phyloP scores from a whole-genome alignment of 2,113 vertebrate species.

The Hepsetus odoe region DNA sequence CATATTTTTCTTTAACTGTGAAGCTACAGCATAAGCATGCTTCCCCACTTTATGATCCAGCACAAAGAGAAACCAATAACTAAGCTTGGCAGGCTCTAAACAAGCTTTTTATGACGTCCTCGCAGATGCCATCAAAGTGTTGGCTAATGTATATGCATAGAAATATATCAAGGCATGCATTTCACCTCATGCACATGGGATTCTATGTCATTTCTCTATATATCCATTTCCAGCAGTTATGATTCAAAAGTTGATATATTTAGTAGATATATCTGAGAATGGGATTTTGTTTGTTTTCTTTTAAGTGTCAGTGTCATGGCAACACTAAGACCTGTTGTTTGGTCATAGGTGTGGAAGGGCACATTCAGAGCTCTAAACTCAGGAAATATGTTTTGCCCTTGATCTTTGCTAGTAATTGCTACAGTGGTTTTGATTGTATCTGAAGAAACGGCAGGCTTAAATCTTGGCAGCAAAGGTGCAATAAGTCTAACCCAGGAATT shows the following conservation, averaged over 20 bases:
- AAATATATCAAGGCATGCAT: neutral
- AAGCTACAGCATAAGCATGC: conserved; percentile 59
- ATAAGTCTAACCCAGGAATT: conserved; percentile 75
- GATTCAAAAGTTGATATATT: neutral
- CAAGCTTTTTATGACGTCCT: conserved; percentile 53
- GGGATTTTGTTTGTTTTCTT: conserved; percentile 16
- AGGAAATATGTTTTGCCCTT: conserved; percentile 22
- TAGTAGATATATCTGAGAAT: neutral
- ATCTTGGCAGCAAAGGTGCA: conserved; percentile 61
- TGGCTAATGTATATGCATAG: conserved; percentile 41
- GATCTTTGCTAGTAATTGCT: conserved; percentile 36
- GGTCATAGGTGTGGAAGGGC: neutral
- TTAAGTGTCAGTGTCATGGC: neutral
- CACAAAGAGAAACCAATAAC: conserved; percentile 63
- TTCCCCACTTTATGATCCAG: conserved; percentile 56
- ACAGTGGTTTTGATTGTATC: conserved; percentile 44
- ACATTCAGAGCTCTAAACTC: conserved; percentile 7
- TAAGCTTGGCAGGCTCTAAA: conserved; percentile 42
- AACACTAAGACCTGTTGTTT: neutral
- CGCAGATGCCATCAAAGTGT: conserved; percentile 60
- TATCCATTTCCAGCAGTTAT: neutral
- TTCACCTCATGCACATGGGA: neutral
- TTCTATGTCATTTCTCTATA: neutral
- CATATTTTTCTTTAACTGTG: conserved; percentile 48
- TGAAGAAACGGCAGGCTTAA: conserved; percentile 44